phyloP scores from a whole-genome alignment of 1,140 invertebrate genomes.

The Zaprionus kolodkinae region DNA sequence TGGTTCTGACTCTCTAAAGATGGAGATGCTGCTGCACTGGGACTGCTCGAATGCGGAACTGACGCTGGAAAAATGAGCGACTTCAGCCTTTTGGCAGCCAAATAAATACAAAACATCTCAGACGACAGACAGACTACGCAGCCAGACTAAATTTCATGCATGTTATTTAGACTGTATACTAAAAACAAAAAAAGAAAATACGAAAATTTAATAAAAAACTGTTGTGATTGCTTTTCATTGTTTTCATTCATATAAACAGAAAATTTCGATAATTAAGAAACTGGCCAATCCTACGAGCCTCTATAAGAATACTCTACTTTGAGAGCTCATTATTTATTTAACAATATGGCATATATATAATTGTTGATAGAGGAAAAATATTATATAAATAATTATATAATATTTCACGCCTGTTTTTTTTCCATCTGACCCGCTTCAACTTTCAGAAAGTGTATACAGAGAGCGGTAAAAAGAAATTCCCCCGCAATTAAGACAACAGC shows the following conservation, averaged over 20 bases:
- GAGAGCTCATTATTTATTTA: no score
- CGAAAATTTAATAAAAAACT: slow-evolving; percentile 52
- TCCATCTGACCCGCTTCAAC: no score
- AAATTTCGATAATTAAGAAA: background rate
- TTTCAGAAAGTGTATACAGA: slow-evolving; percentile 3
- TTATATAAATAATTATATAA: no score
- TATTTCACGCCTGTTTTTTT: background rate
- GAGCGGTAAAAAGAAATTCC: slow-evolving; percentile 20
- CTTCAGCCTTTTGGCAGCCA: slow-evolving; percentile 72
- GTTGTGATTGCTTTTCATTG: background rate
- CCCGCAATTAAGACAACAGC: slow-evolving; percentile 73
- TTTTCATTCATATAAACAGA: background rate
- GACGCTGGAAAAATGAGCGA: slow-evolving; percentile 64
- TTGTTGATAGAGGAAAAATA: no score
- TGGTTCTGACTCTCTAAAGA: slow-evolving; percentile 29
- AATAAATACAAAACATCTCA: slow-evolving; percentile 63
- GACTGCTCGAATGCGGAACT: slow-evolving; percentile 69
- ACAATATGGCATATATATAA: no score
- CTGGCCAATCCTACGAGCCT: background rate
- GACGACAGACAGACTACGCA: slow-evolving; percentile 20
- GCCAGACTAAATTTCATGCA: slow-evolving; percentile 37
- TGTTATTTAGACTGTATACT: slow-evolving; percentile 19
- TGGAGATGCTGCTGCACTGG: slow-evolving; percentile 52
- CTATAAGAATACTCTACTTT: no score
- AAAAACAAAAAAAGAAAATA: slow-evolving; percentile 21